Percentiles rank a stretch among this genome's conserved stretches.
These are phyloP conservation scores for Staurois parvus DNA, from an alignment of 2,797 vertebrate genomes.

Conservation along the genomic window DNA sequence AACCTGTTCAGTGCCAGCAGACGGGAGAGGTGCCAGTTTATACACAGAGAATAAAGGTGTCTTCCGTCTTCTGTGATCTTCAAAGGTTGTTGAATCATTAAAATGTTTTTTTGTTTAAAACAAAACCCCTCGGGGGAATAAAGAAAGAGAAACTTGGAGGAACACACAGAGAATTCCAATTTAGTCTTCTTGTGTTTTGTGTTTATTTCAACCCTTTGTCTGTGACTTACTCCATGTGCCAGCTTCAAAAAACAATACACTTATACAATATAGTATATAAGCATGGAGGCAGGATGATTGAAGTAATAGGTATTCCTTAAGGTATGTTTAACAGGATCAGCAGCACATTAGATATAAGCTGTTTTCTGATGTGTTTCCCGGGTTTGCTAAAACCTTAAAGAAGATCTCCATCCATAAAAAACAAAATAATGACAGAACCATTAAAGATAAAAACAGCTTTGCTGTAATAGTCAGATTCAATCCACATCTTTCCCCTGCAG, in stretches of 20 bases:
- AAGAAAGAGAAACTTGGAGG: conserved; percentile 42
- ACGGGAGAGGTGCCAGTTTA: conserved; percentile 34
- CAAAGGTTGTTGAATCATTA: conserved; percentile 44
- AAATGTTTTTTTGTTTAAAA: conserved; percentile 40
- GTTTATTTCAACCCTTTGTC: conserved; percentile 28
- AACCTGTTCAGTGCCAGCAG: conserved; percentile 25
- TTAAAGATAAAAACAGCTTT: too few relatives aligned
- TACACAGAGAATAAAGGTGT: conserved; percentile 42
- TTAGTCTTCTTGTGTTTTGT: conserved; percentile 16
- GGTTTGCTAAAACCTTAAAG: neutral
- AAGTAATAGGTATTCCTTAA: neutral
- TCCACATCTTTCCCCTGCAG: too few relatives aligned
- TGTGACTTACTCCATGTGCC: conserved; percentile 1
- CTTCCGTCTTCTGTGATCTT: conserved; percentile 49
- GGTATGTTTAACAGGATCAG: neutral
- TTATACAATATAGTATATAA: neutral
- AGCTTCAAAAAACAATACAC: conserved; percentile 20
- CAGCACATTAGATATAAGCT: too few relatives aligned
- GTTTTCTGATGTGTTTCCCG: too few relatives aligned
- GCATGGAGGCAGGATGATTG: too few relatives aligned
- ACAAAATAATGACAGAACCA: too few relatives aligned
- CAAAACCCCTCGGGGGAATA: conserved; percentile 36
- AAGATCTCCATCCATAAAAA: too few relatives aligned
- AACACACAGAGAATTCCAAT: conserved; percentile 24
- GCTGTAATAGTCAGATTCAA: too few relatives aligned